A percentile compares a stretch with the other conserved stretches of the same genome.
Conservation (phyloP, 1,140 invertebrate species). For the Oryctes rhinoceros region DNA sequence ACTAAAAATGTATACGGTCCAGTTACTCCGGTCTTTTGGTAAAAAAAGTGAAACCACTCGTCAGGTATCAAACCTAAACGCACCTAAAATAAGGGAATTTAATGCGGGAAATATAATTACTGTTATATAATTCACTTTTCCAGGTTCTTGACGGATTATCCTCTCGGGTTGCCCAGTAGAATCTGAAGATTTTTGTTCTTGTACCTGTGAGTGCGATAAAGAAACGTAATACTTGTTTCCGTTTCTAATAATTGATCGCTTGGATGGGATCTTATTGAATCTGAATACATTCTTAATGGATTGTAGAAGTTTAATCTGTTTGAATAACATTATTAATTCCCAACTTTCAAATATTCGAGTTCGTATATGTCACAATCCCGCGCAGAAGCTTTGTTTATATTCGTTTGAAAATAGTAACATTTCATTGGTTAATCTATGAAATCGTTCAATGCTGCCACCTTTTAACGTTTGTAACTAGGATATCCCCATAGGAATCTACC, state of each 20-base stretch:
- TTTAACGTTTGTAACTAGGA: too few relatives aligned
- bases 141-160: conserved; percentile 47
- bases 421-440: too few relatives aligned
- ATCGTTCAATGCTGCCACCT: too few relatives aligned
- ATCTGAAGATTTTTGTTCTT: not conserved
- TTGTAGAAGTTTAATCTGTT: not conserved
- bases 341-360: too few relatives aligned
- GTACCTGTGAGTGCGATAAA: not conserved
- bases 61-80: conserved; percentile 89
- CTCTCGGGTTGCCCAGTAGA: conserved; percentile 10
- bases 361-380: too few relatives aligned
- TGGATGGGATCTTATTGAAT: not conserved
- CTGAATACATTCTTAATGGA: not conserved
- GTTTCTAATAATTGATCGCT: not conserved
- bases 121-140: conserved; percentile 43
- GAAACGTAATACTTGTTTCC: not conserved
- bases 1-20: conserved; percentile 87
- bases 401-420: too few relatives aligned
- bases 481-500: too few relatives aligned
- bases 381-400: too few relatives aligned
- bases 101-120: not conserved
- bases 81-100: conserved; percentile 62
- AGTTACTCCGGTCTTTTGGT: conserved; percentile 91
- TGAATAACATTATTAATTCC: too few relatives aligned
- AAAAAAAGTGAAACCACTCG: conserved; percentile 92